phyloP scores from a whole-genome alignment of 2,113 vertebrate species.

The Apteryx mantelli region DNA sequence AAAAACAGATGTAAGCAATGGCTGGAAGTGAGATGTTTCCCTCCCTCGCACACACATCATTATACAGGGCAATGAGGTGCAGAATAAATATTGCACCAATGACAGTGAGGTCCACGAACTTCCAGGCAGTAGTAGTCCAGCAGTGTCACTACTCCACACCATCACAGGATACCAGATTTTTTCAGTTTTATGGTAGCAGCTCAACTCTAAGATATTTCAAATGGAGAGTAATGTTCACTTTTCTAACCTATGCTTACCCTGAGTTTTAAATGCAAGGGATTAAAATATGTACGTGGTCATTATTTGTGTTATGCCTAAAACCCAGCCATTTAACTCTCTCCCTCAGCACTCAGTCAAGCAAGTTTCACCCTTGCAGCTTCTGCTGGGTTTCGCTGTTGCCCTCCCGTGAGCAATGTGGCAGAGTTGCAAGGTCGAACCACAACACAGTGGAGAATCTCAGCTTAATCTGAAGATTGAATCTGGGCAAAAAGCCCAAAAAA shows the following conservation, averaged over 20 bases:
- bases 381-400: not conserved
- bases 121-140: not conserved
- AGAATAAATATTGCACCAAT: not conserved
- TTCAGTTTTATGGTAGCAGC: not conserved
- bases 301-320: not conserved
- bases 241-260: not conserved
- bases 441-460: not conserved
- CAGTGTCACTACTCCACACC: not conserved
- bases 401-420: accelerated
- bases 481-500: not conserved
- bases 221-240: not conserved
- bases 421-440: not conserved
- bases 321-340: not conserved
- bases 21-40: not conserved
- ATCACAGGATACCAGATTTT: not conserved
- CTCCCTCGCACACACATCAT: not conserved
- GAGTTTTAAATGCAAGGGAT: not conserved
- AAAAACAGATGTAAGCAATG: not conserved
- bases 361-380: not conserved
- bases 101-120: not conserved
- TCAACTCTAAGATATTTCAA: not conserved
- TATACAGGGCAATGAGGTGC: not conserved
- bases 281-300: not conserved
- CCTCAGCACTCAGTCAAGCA: no score
- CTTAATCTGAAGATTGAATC: not conserved